Percentiles rank a stretch among this genome's conserved stretches.
Evolutionary conservation across 2,797 vertebrate species (phyloP).

Genomic region (Rhyacichthys aspro): DNA sequence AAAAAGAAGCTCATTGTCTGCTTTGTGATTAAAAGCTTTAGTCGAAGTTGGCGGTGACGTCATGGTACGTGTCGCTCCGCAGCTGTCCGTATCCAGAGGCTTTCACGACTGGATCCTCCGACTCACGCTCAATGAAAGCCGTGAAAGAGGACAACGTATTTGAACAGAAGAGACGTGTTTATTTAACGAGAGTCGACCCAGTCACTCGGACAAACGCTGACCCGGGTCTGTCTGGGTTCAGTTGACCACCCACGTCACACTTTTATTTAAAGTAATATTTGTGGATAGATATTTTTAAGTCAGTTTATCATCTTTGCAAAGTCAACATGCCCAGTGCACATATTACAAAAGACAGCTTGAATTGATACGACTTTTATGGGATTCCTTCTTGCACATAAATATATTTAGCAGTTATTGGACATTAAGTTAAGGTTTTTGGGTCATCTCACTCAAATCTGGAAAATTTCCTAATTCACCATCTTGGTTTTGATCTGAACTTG

Average conservation of each 20-base stretch:
- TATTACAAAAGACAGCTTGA: too few relatives aligned
- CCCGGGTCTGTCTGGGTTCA: not conserved
- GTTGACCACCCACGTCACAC: not conserved
- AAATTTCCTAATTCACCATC: too few relatives aligned
- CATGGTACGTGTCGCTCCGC: slow-evolving; percentile 34
- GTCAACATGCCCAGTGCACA: too few relatives aligned
- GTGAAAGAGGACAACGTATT: slow-evolving; percentile 4
- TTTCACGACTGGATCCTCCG: slow-evolving; percentile 30
- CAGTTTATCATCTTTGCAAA: too few relatives aligned
- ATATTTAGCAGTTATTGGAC: too few relatives aligned
- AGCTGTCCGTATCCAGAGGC: slow-evolving; percentile 35
- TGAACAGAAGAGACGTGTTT: slow-evolving; percentile 12
- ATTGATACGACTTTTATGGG: too few relatives aligned
- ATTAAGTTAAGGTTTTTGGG: too few relatives aligned
- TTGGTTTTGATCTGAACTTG: too few relatives aligned
- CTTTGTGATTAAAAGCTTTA: slow-evolving; percentile 63
- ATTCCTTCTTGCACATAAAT: too few relatives aligned
- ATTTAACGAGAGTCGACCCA: not conserved
- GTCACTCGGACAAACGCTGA: not conserved
- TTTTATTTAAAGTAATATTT: not conserved
- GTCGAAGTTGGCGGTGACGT: slow-evolving; percentile 45
- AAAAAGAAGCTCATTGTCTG: slow-evolving; percentile 62
- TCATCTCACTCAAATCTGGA: too few relatives aligned
- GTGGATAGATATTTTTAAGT: too few relatives aligned
- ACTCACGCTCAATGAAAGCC: slow-evolving; percentile 31